Evolutionary conservation across 2,888 invertebrate genomes (phyloP), one percentile per base, ranked within the genome.

Genomic region (Suillia variegata): DNA sequence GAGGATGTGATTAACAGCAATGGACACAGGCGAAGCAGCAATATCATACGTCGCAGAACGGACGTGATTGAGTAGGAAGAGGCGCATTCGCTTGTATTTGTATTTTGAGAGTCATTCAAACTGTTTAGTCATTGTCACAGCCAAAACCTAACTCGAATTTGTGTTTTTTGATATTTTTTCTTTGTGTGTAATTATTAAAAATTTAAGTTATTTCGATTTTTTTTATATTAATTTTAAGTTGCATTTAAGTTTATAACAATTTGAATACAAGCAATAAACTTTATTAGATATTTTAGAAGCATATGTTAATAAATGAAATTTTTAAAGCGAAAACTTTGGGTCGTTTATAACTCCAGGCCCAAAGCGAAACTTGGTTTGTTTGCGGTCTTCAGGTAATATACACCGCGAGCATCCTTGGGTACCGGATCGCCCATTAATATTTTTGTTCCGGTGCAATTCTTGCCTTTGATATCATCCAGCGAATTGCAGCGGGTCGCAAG

Each of bases 341-440:
- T n/a, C n/a, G n/a, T n/a, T 38, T 38, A 38, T 38, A 38, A 38
- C n/a, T 38, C 38, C 38, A 38, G 6, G 15, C 83, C 84, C 59
- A 82, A 75, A 2, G 87, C 87, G 70, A 83, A 90, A 22, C 84
- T 85, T 5, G 85, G 77, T 59, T 83, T 81, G 13, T 83, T 77
- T 56, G 84, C 85, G 0, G 90, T 91, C 62, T 83, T 80, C 1
- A 90, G 82, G 70, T 85, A 89, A 71, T 85, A 89, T 54, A 85
- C 83, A 2, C 90, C 90, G 6, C 80, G 76, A 1, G 85, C 80
- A 8, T 75, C 69, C 3, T 42, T 62, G 0, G 79, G 77, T 12
- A 78, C 78, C 2, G 64, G 72, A 69, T 87, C 86, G 0, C 89
- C 89, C 89, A 89, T 89, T 20, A 81, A 78, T 2, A 82, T 79